Conservation (phyloP, 2,888 invertebrate genomes). For the Iphiclides podalirius region DNA sequence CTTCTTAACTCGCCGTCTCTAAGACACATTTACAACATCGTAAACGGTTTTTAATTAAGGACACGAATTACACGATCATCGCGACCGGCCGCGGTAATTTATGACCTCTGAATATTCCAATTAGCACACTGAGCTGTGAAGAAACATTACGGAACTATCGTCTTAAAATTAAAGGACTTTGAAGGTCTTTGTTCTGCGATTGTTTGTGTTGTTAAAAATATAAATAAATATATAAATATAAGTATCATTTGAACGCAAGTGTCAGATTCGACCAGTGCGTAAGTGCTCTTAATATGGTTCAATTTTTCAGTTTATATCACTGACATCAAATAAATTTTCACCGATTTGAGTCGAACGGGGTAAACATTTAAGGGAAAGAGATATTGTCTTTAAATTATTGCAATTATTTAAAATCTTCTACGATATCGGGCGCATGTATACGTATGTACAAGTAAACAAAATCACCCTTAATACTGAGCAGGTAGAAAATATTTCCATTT, state of each 20-base stretch:
- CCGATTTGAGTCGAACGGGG: too few species aligned
- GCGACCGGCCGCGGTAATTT: slow-evolving; percentile 48
- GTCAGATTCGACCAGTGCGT: background rate
- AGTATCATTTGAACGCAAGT: slow-evolving; percentile 2
- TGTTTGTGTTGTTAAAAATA: background rate
- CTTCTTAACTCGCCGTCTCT: slow-evolving; percentile 46
- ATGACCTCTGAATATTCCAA: slow-evolving; percentile 46
- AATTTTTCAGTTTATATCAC: too few species aligned
- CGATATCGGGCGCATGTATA: too few species aligned
- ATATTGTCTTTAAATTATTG: too few species aligned
- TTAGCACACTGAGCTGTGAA: slow-evolving; percentile 45
- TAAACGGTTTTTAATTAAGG: slow-evolving; percentile 77
- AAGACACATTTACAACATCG: slow-evolving; percentile 66
- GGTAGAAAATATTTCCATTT: too few species aligned
- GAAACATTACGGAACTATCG: slow-evolving; percentile 18
- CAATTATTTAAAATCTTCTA: too few species aligned
- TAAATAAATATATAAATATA: background rate
- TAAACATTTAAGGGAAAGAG: too few species aligned
- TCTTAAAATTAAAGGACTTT: slow-evolving; percentile 1
- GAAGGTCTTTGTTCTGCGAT: background rate
- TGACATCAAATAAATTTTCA: too few species aligned
- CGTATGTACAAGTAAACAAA: too few species aligned
- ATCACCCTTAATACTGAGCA: too few species aligned
- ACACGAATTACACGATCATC: slow-evolving; percentile 62
- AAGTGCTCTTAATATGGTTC: background rate